phyloP scores from a whole-genome alignment of 2,888 invertebrate species.

The Athripsodes cinereus region DNA sequence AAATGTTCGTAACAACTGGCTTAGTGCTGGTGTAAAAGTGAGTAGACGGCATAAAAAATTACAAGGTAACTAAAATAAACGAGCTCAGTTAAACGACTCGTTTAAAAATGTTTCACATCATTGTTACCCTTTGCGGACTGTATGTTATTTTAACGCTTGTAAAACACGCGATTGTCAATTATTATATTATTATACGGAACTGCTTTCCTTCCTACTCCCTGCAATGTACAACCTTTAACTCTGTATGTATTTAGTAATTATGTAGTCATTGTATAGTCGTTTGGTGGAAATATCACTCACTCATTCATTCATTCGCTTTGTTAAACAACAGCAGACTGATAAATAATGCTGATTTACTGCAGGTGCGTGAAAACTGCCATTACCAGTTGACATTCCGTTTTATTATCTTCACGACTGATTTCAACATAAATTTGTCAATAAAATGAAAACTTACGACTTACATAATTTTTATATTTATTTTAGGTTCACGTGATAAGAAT shows the following conservation, averaged over 20 bases:
- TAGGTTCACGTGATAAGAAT: too few relatives aligned
- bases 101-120: conserved; percentile 15
- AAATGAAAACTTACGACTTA: too few relatives aligned
- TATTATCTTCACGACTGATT: not conserved
- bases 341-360: conserved; percentile 8
- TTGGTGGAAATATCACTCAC: conserved; percentile 23
- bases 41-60: conserved; percentile 10
- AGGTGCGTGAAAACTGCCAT: conserved; percentile 20
- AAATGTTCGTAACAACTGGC: too few relatives aligned
- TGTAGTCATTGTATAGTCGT: conserved; percentile 22
- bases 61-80: conserved; percentile 17
- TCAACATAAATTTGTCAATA: too few relatives aligned
- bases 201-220: conserved; percentile 1
- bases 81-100: conserved; percentile 15
- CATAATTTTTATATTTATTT: too few relatives aligned
- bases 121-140: conserved; percentile 9
- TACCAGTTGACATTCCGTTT: conserved; percentile 1
- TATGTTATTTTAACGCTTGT: conserved; percentile 15
- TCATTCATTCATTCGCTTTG: conserved; percentile 19
- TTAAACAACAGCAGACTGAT: not conserved
- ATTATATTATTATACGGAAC: conserved; percentile 4
- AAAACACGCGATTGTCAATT: conserved; percentile 20
- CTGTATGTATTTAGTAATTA: conserved; percentile 20
- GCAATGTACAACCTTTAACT: too few relatives aligned
- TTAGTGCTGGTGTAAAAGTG: not conserved